Conservation (phyloP, 2,113 vertebrate species). For the Phyllostomus discolor region DNA sequence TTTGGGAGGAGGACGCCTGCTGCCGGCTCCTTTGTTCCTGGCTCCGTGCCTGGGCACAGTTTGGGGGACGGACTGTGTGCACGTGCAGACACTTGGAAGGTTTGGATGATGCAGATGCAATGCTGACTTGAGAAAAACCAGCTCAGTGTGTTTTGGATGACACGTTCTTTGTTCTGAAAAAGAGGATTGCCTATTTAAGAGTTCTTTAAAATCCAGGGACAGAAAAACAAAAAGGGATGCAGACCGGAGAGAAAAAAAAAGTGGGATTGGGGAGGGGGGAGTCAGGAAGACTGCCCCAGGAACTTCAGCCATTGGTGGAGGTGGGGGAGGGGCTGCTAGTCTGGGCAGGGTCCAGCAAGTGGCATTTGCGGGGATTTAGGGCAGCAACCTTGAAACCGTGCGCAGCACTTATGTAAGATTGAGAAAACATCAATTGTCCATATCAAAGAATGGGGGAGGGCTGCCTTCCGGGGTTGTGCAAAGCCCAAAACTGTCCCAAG, state of each 20-base stretch:
- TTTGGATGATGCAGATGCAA: neutral
- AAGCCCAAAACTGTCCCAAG: neutral
- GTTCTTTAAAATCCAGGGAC: neutral
- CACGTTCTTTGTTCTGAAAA: neutral
- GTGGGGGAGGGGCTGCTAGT: neutral
- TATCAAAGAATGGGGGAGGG: neutral
- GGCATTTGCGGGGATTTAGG: too few species aligned
- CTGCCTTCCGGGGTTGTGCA: neutral
- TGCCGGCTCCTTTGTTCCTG: neutral
- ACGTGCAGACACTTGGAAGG: neutral
- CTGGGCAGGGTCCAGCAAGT: neutral
- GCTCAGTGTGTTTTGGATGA: neutral
- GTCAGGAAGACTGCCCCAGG: neutral
- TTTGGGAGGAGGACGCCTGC: neutral
- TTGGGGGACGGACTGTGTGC: neutral
- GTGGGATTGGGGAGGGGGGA: neutral
- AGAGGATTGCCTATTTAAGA: neutral
- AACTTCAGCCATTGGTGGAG: neutral
- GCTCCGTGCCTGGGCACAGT: neutral
- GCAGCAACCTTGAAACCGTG: neutral
- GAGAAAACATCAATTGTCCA: neutral
- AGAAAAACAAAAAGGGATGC: neutral
- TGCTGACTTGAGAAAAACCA: neutral
- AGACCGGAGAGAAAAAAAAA: neutral
- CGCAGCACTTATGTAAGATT: neutral